phyloP scores from a whole-genome alignment of 2,113 vertebrate genomes.

The Erpornis zantholeuca region DNA sequence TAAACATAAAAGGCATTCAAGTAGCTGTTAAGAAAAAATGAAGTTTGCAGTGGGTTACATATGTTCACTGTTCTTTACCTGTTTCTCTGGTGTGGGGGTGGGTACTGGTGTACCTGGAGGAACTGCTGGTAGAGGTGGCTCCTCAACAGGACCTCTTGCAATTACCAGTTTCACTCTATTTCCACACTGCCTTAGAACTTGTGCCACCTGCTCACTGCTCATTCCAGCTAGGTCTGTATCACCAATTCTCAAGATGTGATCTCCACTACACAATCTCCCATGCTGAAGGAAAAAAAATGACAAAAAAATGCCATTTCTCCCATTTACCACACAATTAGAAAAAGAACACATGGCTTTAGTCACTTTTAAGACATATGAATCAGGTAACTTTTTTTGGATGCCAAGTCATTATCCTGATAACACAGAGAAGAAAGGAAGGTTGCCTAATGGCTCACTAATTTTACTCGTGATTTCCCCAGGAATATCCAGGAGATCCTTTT shows the following conservation, averaged over 20 bases:
- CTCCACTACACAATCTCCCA: slow-evolving; percentile 87
- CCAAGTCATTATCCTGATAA: not conserved
- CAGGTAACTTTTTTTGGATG: not conserved
- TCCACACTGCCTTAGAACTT: slow-evolving; percentile 91
- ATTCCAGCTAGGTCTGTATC: slow-evolving; percentile 89
- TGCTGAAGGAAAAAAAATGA: slow-evolving; percentile 71
- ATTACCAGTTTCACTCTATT: slow-evolving; percentile 88
- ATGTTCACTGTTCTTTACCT: slow-evolving; percentile 60
- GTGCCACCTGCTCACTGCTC: slow-evolving; percentile 95
- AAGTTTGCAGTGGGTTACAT: not conserved
- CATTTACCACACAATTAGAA: not conserved
- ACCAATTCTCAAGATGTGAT: slow-evolving; percentile 92
- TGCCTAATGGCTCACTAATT: not conserved
- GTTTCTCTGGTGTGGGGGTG: slow-evolving; percentile 72
- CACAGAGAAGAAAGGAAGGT: not conserved
- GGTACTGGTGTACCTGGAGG: slow-evolving; percentile 68
- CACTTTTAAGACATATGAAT: not conserved
- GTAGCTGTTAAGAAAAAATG: not conserved
- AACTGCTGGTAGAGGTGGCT: slow-evolving; percentile 61
- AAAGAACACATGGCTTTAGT: not conserved
- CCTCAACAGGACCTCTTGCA: slow-evolving; percentile 84
- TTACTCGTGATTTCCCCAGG: not conserved
- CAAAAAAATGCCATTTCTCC: not conserved
- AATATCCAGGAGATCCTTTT: not conserved
- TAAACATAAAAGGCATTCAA: not conserved